Evolutionary conservation across 2,113 vertebrate species (phyloP), one percentile per base, ranked within the genome.

Genomic region (Ranitomeya variabilis): DNA sequence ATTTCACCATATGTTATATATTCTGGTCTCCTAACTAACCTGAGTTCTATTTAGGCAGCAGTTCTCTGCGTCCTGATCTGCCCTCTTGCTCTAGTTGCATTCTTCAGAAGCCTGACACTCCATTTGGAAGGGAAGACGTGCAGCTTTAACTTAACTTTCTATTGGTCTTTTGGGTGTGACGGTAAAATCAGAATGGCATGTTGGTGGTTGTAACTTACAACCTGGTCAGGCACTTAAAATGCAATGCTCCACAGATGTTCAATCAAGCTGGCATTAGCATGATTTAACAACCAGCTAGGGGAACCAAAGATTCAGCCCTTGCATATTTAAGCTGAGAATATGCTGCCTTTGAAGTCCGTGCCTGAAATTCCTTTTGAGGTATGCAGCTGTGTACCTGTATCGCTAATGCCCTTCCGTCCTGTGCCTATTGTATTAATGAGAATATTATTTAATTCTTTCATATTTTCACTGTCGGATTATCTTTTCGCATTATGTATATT

Each of bases 221-320:
- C 71, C 80, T 86, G 83, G 59, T 31, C 82, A 60, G 57, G 64
- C 80, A 67, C 18, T 85, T 84, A 86, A 54, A 66, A 89, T 83
- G 12, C 51, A n/a, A 31, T 85, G 84, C 71, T 91, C 83, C 67
- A 77, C 89, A 90, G 89, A 88, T 90, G 90, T 71, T 89, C 62
- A 60, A 69, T 89, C 51, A 84, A 77, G 80, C 87, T 88, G 80
- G 87, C 87, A 83, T 76, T 88, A 88, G 55, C 31, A 83, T 62
- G 67, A 60, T 55, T 83, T 88, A 71, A 88, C 71, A 31, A 59
- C 80, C 87, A 83, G 57, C 80, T 31, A 76, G 73, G 19, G 83
- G 74, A 64, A 62, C 54, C 6, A 0, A 0, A 9, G 4, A 64
- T 78, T 59, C 59, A n/a, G 12, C 54, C 37, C 55, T 45, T 84